Conservation (phyloP, 2,113 vertebrate species). For the Eurypyga helias region DNA sequence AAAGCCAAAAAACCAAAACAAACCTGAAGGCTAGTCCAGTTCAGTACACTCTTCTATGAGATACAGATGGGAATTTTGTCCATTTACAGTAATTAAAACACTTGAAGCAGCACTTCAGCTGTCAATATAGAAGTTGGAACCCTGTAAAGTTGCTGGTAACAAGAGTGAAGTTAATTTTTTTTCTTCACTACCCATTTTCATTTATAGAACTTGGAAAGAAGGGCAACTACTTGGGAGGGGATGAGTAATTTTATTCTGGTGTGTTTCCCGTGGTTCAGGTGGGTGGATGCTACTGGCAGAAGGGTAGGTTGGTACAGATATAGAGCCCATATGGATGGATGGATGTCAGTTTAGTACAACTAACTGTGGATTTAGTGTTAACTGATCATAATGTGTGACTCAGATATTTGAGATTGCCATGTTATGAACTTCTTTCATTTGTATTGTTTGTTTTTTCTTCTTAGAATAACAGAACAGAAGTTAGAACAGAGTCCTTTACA, state of each 20-base stretch:
- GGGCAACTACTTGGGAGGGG: not conserved
- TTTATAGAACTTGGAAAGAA: not conserved
- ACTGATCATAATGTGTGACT: not conserved
- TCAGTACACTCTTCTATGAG: not conserved
- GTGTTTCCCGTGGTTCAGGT: not conserved
- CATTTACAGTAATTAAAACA: not conserved
- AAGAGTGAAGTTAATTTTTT: not conserved
- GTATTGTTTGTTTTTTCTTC: not conserved
- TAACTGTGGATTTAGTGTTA: not conserved
- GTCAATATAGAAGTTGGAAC: not conserved
- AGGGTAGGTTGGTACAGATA: not conserved
- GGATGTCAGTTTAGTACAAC: not conserved
- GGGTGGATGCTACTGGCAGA: not conserved
- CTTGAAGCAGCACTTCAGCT: not conserved
- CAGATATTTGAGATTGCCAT: not conserved
- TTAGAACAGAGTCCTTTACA: no score
- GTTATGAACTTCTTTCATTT: not conserved
- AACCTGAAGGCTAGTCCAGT: not conserved
- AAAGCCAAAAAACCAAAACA: no score
- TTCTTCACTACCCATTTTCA: not conserved
- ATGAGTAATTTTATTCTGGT: not conserved
- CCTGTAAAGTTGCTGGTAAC: rapidly evolving
- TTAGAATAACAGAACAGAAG: no score
- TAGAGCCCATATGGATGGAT: not conserved
- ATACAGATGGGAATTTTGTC: not conserved